Conservation (phyloP, 2,888 invertebrate genomes). For the Heterodera filipjevi region DNA sequence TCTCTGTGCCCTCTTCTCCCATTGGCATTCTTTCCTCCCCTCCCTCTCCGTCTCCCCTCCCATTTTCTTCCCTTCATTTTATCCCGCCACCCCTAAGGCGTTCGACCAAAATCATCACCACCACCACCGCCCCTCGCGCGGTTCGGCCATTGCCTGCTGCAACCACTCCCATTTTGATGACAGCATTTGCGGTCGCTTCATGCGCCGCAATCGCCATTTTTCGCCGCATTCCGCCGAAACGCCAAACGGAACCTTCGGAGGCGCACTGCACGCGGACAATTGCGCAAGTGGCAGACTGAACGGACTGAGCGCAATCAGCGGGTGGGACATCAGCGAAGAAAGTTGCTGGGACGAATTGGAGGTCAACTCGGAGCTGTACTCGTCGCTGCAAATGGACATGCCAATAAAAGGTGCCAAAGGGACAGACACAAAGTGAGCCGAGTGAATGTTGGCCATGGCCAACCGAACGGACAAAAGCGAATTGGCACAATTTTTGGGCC, state of each 20-base stretch:
- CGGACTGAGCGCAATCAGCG: constrained; percentile 5
- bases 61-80: not conserved
- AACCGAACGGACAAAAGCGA: not conserved
- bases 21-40: not conserved
- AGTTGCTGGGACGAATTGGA: constrained; percentile 1
- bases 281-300: constrained; percentile 2
- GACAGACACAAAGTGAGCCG: not conserved
- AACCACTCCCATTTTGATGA: constrained; percentile 27
- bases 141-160: constrained; percentile 12
- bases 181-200: constrained; percentile 23
- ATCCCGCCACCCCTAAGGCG: not conserved
- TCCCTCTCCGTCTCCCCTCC: not conserved
- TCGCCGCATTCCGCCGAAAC: not conserved
- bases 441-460: not conserved
- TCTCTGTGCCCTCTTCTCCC: no score
- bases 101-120: constrained; percentile 15
- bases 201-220: constrained; percentile 15
- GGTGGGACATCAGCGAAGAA: constrained; percentile 14
- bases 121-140: not conserved
- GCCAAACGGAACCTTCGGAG: not conserved
- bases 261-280: not conserved
- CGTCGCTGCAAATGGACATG: constrained; percentile 69
- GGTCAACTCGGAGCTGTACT: constrained; percentile 55
- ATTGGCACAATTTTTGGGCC: no score
- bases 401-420: constrained; percentile 75